Conservation (phyloP, 2,797 vertebrate species). For the Macropodus opercularis region DNA sequence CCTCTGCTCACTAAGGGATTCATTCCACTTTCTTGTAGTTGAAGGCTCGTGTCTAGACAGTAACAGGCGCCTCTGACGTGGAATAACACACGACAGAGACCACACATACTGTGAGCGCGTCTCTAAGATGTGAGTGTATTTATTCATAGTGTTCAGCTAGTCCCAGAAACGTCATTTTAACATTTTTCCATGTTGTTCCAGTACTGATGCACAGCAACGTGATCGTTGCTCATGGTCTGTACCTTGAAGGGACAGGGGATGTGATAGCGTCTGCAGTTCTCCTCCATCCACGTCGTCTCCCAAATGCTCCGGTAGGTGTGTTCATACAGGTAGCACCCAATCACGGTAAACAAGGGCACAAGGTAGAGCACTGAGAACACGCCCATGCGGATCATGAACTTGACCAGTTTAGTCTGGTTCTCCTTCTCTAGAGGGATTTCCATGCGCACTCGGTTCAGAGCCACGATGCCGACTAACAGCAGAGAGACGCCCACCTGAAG, state of each 20-base stretch:
- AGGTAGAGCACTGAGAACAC: conserved; percentile 97
- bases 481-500: conserved; percentile 87
- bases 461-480: conserved; percentile 93
- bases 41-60: neutral
- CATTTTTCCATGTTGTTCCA: too few relatives aligned
- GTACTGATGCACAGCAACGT: too few relatives aligned
- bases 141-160: conserved; percentile 32
- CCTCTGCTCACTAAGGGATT: neutral
- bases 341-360: conserved; percentile 92
- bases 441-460: conserved; percentile 95
- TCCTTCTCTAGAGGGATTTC: conserved; percentile 98
- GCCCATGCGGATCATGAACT: conserved; percentile 99
- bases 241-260: conserved; percentile 93
- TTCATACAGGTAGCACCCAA: conserved; percentile 97
- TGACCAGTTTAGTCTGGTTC: conserved; percentile 98
- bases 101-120: too few relatives aligned
- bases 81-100: too few relatives aligned
- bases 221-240: conserved; percentile 32
- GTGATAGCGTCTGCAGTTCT: conserved; percentile 92
- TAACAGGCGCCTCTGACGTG: too few relatives aligned
- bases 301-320: conserved; percentile 90
- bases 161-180: too few relatives aligned
- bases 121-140: too few relatives aligned
- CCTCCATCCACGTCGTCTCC: conserved; percentile 96
- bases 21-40: neutral